Conservation (phyloP, 92 coral and sea anemone genomes). For the Heliopora coerulea region DNA sequence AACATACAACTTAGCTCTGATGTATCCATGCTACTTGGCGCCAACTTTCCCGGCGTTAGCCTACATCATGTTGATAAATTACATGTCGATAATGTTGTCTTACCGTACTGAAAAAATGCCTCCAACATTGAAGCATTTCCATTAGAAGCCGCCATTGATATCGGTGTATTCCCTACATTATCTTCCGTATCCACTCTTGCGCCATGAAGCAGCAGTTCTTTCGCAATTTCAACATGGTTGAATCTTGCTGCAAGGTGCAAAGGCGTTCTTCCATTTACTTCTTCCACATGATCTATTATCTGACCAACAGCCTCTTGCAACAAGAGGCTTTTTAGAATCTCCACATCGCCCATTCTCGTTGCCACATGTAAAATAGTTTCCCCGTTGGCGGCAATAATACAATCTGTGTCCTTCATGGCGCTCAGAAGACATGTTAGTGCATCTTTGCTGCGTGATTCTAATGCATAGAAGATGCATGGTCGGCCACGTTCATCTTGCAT, state of each 20-base stretch:
- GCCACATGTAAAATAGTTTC: constrained; percentile 38
- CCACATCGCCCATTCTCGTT: constrained; percentile 32
- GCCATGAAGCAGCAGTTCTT: constrained; percentile 62
- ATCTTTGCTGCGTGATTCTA: constrained; percentile 27
- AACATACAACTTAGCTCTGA: no score
- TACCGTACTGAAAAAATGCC: constrained; percentile 27
- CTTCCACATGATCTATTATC: constrained; percentile 42
- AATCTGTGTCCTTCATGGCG: background rate
- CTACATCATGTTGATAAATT: no score
- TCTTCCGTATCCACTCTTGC: constrained; percentile 58
- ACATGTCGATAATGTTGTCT: no score
- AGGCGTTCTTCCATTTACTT: constrained; percentile 48
- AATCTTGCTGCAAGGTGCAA: constrained; percentile 64
- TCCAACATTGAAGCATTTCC: constrained; percentile 38
- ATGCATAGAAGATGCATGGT: constrained; percentile 38
- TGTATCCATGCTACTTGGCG: no score
- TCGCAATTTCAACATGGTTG: constrained; percentile 60
- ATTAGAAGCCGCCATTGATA: constrained; percentile 33
- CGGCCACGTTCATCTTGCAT: constrained; percentile 33
- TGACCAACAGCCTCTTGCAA: background rate
- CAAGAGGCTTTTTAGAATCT: background rate
- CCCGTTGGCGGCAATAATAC: constrained; percentile 23
- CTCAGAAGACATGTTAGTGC: constrained; percentile 1
- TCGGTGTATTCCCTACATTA: constrained; percentile 65
- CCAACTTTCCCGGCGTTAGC: no score